Evolutionary conservation across 2,797 vertebrate species (phyloP), one percentile per base, ranked within the genome.

Genomic region (Sebastes iracundus): DNA sequence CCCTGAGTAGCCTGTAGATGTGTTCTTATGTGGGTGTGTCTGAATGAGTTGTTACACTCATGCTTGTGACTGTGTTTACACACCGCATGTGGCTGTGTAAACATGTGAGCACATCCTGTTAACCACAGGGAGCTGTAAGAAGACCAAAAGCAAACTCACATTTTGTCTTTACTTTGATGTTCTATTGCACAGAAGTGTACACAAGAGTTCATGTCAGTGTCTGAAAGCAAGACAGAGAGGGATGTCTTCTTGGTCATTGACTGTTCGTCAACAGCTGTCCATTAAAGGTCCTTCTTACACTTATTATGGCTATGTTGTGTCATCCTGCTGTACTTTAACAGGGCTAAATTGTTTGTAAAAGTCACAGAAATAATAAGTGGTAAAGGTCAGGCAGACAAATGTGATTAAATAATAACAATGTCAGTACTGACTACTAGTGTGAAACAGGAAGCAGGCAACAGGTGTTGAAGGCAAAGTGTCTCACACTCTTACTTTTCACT

Each of bases 71-170:
- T 28, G 28, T 62, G 53, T 78, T 81, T 73, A 81, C 77, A 60
- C 69, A 52, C 23, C 0, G 11, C 49, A 30, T 28, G 7, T 79
- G 42, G 3, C 30, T 81, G 32, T 75, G 55, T 81, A 75, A 88
- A 84, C 72, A 42, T 42, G 46, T 59, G 49, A 80, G 67, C 67
- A 74, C 72, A 79, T 81, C 70, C 27, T 69, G 69, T 72, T 32
- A 55, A 28, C 60, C n/a, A 32, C n/a, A 52, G 28, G 20, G 62
- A 74, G 10, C n/a, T 22, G 33, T 16, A 27, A 52, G 4, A 56
- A 25, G 20, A 53, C 46, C 18, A 28, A 25, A 13, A 52, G 27
- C 32, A 73, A 75, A 75, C 28, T 33, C 38, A 16, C 4, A 18
- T 22, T 68, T 7, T 22, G 2, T 14, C n/a, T 56, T 74, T 23